Conservation (phyloP, 2,797 vertebrate genomes). For the Lutra lutra region DNA sequence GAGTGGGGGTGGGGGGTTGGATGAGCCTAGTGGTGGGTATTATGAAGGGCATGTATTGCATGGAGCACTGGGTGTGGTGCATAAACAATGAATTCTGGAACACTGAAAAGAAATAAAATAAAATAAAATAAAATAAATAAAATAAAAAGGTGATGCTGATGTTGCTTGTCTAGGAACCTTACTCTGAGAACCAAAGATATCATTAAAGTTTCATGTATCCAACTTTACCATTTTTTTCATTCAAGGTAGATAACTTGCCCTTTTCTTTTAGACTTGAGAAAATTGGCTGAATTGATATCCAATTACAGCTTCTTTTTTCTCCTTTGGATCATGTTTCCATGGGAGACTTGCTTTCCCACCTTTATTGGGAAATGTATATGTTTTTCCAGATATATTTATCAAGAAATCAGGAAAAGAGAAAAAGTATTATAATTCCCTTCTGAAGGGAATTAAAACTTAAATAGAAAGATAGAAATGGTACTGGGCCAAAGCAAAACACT, state of each 20-base stretch:
- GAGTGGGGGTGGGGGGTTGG: too few relatives aligned
- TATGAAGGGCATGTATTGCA: too few relatives aligned
- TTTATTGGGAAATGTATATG: not conserved
- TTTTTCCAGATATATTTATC: not conserved
- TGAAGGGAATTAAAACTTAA: not conserved
- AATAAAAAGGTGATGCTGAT: not conserved
- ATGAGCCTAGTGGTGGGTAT: too few relatives aligned
- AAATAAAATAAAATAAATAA: too few relatives aligned
- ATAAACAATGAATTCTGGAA: too few relatives aligned
- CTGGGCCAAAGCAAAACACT: not conserved
- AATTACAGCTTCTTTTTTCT: not conserved
- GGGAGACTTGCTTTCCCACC: not conserved
- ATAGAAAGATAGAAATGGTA: not conserved
- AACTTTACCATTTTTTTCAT: not conserved
- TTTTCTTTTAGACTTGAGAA: not conserved
- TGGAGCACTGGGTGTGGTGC: too few relatives aligned
- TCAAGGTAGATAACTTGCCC: not conserved
- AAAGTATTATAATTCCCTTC: not conserved
- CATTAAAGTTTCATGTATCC: not conserved
- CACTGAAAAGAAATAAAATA: not conserved
- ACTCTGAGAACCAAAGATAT: not conserved
- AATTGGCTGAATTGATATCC: not conserved
- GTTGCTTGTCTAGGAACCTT: not conserved
- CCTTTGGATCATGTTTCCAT: not conserved
- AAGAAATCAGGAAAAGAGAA: not conserved